These are phyloP conservation scores for Arctocebus calabarensis DNA, from an alignment of 2,797 vertebrate species.

Conservation along the genomic window DNA sequence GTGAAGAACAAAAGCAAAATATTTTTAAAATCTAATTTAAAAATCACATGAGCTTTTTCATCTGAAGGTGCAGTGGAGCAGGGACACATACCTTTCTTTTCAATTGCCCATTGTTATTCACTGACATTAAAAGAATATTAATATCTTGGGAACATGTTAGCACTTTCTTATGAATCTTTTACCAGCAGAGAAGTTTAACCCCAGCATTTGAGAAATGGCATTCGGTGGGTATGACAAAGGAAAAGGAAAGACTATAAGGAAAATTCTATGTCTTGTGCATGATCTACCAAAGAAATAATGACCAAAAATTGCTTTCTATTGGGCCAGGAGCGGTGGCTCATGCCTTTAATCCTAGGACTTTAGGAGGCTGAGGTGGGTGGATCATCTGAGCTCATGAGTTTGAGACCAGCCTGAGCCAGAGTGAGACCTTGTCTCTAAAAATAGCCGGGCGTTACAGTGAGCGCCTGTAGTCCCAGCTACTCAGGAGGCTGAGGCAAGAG, in stretches of 20 bases:
- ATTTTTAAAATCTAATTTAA: neutral
- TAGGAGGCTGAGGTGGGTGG: too few species aligned
- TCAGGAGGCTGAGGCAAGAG: too few species aligned
- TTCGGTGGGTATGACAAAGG: neutral
- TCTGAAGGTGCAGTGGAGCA: neutral
- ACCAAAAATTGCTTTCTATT: neutral
- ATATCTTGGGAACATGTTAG: accelerated
- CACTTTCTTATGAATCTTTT: neutral
- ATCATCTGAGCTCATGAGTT: too few species aligned
- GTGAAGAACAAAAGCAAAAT: neutral
- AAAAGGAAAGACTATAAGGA: neutral
- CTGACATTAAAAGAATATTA: neutral
- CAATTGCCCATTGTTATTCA: neutral
- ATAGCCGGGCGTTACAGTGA: too few species aligned
- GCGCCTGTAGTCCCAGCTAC: too few species aligned
- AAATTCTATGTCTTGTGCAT: accelerated
- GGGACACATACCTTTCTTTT: neutral
- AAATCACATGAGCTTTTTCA: neutral
- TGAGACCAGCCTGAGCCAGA: too few species aligned
- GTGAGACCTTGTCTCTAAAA: too few species aligned
- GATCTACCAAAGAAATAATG: neutral
- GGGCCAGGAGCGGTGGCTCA: neutral
- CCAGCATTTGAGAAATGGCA: neutral
- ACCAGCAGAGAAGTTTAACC: neutral
- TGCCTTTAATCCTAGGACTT: too few species aligned